Conservation (phyloP, 1,140 invertebrate species). For the Parapsyche elsis region DNA sequence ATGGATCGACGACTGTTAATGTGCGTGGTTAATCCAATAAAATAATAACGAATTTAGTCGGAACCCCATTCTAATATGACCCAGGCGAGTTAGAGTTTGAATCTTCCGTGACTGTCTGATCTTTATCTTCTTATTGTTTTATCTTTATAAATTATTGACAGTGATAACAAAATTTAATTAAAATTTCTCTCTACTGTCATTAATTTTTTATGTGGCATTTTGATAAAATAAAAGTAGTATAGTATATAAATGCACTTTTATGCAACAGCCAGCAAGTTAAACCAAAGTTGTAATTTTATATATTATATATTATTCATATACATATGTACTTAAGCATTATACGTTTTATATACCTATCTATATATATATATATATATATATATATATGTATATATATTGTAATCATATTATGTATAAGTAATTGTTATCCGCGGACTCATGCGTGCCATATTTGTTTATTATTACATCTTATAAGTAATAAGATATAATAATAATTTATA, state of each 20-base stretch:
- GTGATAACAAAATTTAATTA: no score
- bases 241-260: background rate
- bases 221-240: background rate
- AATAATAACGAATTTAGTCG: background rate
- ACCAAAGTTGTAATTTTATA: slow-evolving; percentile 7
- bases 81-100: background rate
- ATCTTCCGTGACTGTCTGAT: background rate
- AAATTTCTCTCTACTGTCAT: background rate
- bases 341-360: no score
- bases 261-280: background rate
- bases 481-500: background rate
- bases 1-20: slow-evolving; percentile 67
- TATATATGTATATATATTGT: no score
- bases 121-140: background rate
- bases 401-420: background rate
- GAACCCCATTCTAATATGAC: background rate
- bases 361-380: background rate
- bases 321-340: no score
- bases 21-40: slow-evolving; percentile 62
- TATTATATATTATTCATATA: no score
- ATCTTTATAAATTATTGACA: background rate
- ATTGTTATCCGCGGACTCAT: background rate
- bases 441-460: slow-evolving; percentile 13
- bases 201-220: background rate
- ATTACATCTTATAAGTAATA: background rate